Conservation (phyloP, 2,888 invertebrate species). For the Hyppa rectilinea region DNA sequence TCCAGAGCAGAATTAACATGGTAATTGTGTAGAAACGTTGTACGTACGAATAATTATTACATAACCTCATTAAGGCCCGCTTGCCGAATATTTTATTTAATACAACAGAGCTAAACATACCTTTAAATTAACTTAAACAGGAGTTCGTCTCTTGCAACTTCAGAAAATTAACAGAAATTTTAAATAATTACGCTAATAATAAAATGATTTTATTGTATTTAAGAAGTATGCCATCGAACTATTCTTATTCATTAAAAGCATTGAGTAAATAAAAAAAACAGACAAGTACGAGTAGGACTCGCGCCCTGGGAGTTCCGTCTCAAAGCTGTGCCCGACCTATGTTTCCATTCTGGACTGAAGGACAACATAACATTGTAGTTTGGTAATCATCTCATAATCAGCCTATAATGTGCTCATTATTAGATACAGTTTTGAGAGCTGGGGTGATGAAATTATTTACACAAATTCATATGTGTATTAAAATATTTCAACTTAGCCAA, state of each 20-base stretch:
- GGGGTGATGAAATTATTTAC: too few species aligned
- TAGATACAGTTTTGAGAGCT: too few species aligned
- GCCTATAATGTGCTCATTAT: too few species aligned
- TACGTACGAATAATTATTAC: slow-evolving; percentile 12
- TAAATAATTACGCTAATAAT: neutral
- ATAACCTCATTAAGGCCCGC: slow-evolving; percentile 8
- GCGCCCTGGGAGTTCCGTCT: too few species aligned
- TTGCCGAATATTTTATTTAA: neutral
- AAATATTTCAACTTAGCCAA: too few species aligned
- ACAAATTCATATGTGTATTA: too few species aligned
- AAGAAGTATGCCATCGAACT: neutral
- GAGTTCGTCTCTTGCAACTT: neutral
- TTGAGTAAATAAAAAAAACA: neutral
- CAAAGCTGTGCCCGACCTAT: too few species aligned
- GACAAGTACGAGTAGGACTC: too few species aligned
- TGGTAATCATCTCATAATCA: too few species aligned
- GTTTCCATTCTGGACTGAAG: too few species aligned
- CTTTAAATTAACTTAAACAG: neutral
- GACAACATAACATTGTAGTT: too few species aligned
- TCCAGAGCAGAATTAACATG: slow-evolving; percentile 19
- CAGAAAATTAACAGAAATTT: neutral
- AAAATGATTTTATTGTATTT: too few species aligned
- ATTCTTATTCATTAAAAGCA: neutral
- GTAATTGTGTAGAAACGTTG: neutral
- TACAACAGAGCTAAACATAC: neutral